Percentiles rank a stretch among this genome's conserved stretches.
Conservation (phyloP, 37 sponge, comb jelly and placozoan species). For the Amphimedon queenslandica region DNA sequence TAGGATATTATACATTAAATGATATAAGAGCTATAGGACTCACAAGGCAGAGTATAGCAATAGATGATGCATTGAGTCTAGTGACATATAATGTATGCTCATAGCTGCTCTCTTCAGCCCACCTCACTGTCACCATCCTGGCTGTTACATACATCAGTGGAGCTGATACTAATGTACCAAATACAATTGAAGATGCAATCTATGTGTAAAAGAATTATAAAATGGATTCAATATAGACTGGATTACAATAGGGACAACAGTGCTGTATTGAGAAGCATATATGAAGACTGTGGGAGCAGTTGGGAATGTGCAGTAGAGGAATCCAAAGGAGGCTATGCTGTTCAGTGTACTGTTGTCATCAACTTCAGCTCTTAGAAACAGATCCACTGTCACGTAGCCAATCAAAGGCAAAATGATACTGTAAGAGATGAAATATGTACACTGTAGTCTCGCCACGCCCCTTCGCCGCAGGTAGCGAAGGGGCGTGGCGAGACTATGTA, state of each 20-base stretch:
- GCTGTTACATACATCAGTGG: constrained; percentile 72
- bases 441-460: too few relatives aligned
- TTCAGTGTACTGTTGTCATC: constrained; percentile 1
- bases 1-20: not conserved
- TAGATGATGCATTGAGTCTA: constrained; percentile 10
- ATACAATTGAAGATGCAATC: constrained; percentile 66
- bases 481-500: too few relatives aligned
- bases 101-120: constrained; percentile 16
- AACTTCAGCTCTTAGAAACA: not conserved
- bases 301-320: constrained; percentile 68
- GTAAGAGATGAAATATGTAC: not conserved
- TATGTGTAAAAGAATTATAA: constrained; percentile 1
- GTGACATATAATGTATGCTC: constrained; percentile 7
- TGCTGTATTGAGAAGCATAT: constrained; percentile 40
- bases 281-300: constrained; percentile 76
- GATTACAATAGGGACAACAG: constrained; percentile 50
- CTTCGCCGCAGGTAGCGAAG: too few relatives aligned
- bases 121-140: constrained; percentile 37
- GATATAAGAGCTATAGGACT: not conserved
- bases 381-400: constrained; percentile 17
- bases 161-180: constrained; percentile 69
- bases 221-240: not conserved
- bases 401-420: constrained; percentile 50
- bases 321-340: constrained; percentile 53
- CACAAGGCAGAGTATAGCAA: constrained; percentile 30